Evolutionary conservation across 2,888 invertebrate species (phyloP).

Genomic region (Abrostola triplasia): DNA sequence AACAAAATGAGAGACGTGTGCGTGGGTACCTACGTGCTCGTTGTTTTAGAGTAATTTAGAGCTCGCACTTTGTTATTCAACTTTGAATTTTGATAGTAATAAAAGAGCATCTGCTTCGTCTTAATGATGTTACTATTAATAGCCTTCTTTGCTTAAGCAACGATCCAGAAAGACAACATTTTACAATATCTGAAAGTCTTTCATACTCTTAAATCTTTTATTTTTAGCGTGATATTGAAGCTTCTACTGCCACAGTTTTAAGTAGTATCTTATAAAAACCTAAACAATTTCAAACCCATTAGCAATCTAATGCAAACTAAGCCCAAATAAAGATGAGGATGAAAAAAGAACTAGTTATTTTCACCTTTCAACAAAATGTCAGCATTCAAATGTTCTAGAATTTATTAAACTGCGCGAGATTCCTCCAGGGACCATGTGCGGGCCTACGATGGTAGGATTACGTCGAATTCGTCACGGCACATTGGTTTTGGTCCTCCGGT

Average conservation of each 20-base stretch:
- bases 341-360: constrained; percentile 3
- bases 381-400: not conserved
- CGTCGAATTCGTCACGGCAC: constrained; percentile 21
- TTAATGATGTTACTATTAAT: not conserved
- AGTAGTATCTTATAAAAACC: no score
- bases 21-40: constrained; percentile 7
- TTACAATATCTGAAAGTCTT: not conserved
- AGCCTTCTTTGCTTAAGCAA: not conserved
- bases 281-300: no score
- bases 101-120: not conserved
- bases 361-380: not conserved
- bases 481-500: constrained; percentile 9
- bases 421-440: constrained; percentile 10
- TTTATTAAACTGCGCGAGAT: constrained; percentile 11
- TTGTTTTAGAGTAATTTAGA: constrained; percentile 8
- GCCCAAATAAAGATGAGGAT: not conserved
- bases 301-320: not conserved
- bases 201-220: no score
- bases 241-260: no score
- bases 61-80: constrained; percentile 19
- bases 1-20: constrained; percentile 27
- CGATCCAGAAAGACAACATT: not conserved
- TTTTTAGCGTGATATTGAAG: no score
- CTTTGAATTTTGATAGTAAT: constrained; percentile 27
- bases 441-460: constrained; percentile 14